These are phyloP conservation scores for Takifugu bimaculatus DNA, from an alignment of 2,113 vertebrate species.

Conservation along the genomic window DNA sequence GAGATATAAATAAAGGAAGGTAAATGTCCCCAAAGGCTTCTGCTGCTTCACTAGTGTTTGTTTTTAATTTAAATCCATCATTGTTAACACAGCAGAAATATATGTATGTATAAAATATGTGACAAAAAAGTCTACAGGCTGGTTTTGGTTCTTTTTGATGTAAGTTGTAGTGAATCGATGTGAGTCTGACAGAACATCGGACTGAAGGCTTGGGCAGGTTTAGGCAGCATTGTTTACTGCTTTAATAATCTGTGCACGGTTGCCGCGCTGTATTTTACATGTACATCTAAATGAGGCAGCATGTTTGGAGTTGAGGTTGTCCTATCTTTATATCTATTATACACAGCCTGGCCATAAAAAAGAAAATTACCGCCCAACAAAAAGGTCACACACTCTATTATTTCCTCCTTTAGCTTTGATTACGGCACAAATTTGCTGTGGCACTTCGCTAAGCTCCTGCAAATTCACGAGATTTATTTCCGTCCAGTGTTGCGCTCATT, in stretches of 20 bases:
- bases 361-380: too few species aligned
- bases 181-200: conserved; percentile 3
- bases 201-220: conserved; percentile 17
- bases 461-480: too few species aligned
- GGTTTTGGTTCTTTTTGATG: conserved; percentile 4
- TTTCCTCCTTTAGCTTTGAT: too few species aligned
- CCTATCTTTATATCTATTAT: conserved; percentile 12
- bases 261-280: conserved; percentile 10
- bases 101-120: neutral
- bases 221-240: conserved; percentile 16
- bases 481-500: too few species aligned
- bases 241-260: conserved; percentile 20
- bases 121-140: neutral
- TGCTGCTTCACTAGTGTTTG: neutral
- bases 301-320: conserved; percentile 42
- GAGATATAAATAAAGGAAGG: conserved; percentile 24
- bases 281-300: conserved; percentile 28
- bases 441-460: too few species aligned
- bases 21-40: conserved; percentile 4
- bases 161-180: conserved; percentile 10
- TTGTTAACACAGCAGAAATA: neutral
- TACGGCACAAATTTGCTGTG: too few species aligned
- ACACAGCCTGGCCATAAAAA: too few species aligned
- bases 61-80: too few species aligned
- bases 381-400: too few species aligned